Conservation (phyloP, 2,113 vertebrate species). For the Semnopithecus entellus region DNA sequence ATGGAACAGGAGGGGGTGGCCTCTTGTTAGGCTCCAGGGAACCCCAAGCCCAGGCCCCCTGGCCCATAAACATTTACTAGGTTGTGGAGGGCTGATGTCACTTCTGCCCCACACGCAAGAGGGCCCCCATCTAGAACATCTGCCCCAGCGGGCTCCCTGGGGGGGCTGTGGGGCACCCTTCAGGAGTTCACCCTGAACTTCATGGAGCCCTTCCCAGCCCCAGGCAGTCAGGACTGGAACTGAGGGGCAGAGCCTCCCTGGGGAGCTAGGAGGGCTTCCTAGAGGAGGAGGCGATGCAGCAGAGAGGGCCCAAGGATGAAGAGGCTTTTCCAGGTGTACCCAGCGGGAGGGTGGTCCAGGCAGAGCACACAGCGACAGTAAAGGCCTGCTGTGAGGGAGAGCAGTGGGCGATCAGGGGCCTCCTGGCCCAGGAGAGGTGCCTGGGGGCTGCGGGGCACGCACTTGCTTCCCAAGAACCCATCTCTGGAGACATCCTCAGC, state of each 20-base stretch:
- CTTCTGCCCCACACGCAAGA: neutral
- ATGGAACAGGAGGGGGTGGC: neutral
- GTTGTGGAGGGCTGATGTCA: neutral
- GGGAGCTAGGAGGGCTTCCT: neutral
- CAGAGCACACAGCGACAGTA: neutral
- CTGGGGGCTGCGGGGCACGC: neutral
- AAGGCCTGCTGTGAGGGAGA: neutral
- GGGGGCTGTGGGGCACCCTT: neutral
- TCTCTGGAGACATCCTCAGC: neutral
- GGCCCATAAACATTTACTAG: conserved; percentile 60
- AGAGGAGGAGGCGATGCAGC: neutral
- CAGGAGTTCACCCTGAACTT: rapidly evolving
- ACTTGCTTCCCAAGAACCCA: neutral
- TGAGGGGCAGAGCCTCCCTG: neutral
- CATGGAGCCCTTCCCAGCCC: neutral
- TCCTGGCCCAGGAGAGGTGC: too few species aligned
- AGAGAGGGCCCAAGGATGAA: neutral
- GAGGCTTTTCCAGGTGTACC: neutral
- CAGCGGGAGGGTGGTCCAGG: neutral
- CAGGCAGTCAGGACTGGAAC: neutral
- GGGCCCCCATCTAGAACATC: neutral
- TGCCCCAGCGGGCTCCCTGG: rapidly evolving
- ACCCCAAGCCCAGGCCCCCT: neutral
- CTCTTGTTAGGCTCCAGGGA: conserved; percentile 29
- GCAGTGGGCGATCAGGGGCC: rapidly evolving